Evolutionary conservation across 2,797 vertebrate species (phyloP), one percentile per base, ranked within the genome.

Genomic region (Gallinago solitaria): DNA sequence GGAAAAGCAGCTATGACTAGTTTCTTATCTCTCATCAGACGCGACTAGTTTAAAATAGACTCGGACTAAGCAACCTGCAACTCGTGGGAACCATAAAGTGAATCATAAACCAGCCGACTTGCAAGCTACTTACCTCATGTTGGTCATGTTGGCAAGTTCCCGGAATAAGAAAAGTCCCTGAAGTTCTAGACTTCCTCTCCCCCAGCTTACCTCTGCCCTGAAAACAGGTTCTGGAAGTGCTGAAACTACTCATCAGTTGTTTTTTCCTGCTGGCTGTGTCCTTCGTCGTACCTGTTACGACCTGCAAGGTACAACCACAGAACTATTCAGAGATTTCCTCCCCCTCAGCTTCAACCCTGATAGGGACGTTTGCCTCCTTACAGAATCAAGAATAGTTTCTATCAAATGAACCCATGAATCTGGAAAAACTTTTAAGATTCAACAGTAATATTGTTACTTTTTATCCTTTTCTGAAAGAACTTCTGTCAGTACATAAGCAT

Each of bases 71-170:
- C 67, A 84, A 93, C 60, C 70, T 94, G 63, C 59, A 93, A 45
- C 23, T 87, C 86, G 41, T 90, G 70, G 65, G 74, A 95, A 45
- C 70, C 20, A 51, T 82, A 86, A 88, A 76, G 84, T 89, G 76
- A 93, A 83, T 94, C 92, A 94, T 43, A 60, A 88, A n/a, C n/a
- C 63, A 33, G 84, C 86, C 82, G 54, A 91, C 75, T 70, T 89
- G 54, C 15, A 82, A 77, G 50, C 30, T 87, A 21, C 67, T 96
- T 92, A 73, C 67, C 27, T 95, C 79, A 60, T 45, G 4, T 89
- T 74, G 51, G n/a, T 90, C 73, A 28, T 87, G 47, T 71, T 84
- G 39, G 28, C 54, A 76, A 74, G 18, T 41, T 92, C 19, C 74
- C 83, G 87, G 59, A 87, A 90, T 43, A 77, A 73, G 60, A 45